Evolutionary conservation across 2,797 vertebrate species (phyloP).

Genomic region (Sus cebifrons): DNA sequence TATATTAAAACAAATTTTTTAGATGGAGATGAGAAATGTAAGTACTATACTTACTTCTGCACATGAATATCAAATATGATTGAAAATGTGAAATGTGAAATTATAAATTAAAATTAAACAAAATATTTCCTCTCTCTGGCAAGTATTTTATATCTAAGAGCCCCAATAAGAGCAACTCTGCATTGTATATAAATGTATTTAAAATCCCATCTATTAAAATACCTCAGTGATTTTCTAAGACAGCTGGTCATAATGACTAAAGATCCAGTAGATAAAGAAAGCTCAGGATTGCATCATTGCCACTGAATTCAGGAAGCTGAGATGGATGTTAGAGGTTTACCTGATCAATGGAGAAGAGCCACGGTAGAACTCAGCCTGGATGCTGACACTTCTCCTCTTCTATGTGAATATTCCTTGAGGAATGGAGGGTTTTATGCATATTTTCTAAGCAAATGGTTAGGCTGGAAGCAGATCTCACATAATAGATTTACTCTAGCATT

Average conservation of each 20-base stretch:
- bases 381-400: background rate
- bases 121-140: background rate
- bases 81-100: background rate
- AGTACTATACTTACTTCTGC: background rate
- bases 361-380: background rate
- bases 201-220: background rate
- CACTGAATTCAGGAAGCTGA: background rate
- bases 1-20: background rate
- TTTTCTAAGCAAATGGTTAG: background rate
- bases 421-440: background rate
- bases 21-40: background rate
- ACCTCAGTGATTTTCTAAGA: background rate
- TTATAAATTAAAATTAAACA: background rate
- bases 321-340: background rate
- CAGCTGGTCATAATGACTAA: background rate
- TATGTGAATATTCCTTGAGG: background rate
- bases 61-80: background rate
- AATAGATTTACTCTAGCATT: background rate
- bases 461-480: background rate
- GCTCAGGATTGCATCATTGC: background rate
- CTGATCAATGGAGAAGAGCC: background rate
- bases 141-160: background rate
- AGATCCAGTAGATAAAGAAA: background rate
- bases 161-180: background rate
- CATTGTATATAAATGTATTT: background rate